Evolutionary conservation across 2,888 invertebrate genomes (phyloP), one percentile per base, ranked within the genome.

Genomic region (Cecidostiba fungosa): DNA sequence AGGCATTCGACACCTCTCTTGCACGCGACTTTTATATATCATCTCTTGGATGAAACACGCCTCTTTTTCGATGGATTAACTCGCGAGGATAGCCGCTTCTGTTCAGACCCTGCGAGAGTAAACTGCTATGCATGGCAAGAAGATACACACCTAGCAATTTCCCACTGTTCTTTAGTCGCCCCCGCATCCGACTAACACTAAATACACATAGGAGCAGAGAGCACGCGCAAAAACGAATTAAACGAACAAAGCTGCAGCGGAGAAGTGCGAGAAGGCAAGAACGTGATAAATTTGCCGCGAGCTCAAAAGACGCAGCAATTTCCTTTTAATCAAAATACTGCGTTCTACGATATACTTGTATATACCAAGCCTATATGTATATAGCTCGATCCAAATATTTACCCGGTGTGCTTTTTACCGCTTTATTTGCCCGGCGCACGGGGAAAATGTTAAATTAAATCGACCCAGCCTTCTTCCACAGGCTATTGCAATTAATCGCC

Each of bases 371-470:
- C n/a, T n/a, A n/a, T n/a, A n/a, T n/a, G n/a, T n/a, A n/a, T n/a
- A 16, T 14, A 14, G 66, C 43, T n/a, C n/a, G n/a, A n/a, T 32
- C 47, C 79, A 79, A 79, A 79, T 79, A 79, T 79, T 79, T 79
- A 32, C 66, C 10, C 70, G 32, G 12, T 12, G 43, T 32, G 12
- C n/a, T 69, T 70, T 70, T 50, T 50, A 47, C 43, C 70, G 84
- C 85, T 79, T 74, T n/a, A n/a, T n/a, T n/a, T n/a, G 79, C 77
- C 77, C 80, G 77, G 54, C 23, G 79, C 47, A 29, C 73, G 59
- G 62, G n/a, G 66, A 70, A 77, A 82, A 77, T 77, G 78, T 73
- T 76, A 82, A 86, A 87, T 86, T 86, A 85, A 88, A 88, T 87
- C 85, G 86, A 85, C 80, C 72, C 72, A 82, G 81, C 85, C 86